Percentiles rank a stretch among this genome's conserved stretches.
phyloP scores from a whole-genome alignment of 2,113 vertebrate species.

The Tauraco erythrolophus region DNA sequence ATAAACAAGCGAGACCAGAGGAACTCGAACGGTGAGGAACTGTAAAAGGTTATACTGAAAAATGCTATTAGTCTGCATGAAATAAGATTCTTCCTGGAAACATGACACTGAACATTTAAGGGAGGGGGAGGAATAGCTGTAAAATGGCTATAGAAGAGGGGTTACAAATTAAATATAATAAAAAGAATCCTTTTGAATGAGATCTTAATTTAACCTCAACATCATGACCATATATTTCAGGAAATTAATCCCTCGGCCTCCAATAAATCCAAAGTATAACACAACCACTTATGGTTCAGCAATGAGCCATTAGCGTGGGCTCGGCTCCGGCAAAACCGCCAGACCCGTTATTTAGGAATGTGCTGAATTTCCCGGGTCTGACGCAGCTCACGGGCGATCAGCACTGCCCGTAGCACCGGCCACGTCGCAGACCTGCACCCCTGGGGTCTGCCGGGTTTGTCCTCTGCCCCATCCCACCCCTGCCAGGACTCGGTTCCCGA shows the following conservation, averaged over 20 bases:
- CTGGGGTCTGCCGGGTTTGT: background rate
- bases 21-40: slow-evolving; percentile 13
- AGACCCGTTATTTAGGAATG: background rate
- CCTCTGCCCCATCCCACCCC: background rate
- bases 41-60: slow-evolving; percentile 25
- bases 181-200: slow-evolving; percentile 66
- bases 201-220: slow-evolving; percentile 73
- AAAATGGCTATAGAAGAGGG: slow-evolving; percentile 46
- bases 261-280: slow-evolving; percentile 56
- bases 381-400: rapidly evolving
- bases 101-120: slow-evolving; percentile 31
- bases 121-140: slow-evolving; percentile 46
- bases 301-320: background rate
- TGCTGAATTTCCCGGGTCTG: background rate
- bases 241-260: slow-evolving; percentile 68
- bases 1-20: slow-evolving; percentile 27
- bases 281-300: slow-evolving; percentile 46
- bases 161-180: slow-evolving; percentile 68
- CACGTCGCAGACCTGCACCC: rapidly evolving
- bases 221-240: slow-evolving; percentile 45
- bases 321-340: background rate
- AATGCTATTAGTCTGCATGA: slow-evolving; percentile 55
- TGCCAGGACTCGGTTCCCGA: too few relatives aligned
- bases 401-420: background rate
- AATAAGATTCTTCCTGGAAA: slow-evolving; percentile 69